Evolutionary conservation across 2,797 vertebrate species (phyloP).

Genomic region (Typhlichthys eigenmanni): DNA sequence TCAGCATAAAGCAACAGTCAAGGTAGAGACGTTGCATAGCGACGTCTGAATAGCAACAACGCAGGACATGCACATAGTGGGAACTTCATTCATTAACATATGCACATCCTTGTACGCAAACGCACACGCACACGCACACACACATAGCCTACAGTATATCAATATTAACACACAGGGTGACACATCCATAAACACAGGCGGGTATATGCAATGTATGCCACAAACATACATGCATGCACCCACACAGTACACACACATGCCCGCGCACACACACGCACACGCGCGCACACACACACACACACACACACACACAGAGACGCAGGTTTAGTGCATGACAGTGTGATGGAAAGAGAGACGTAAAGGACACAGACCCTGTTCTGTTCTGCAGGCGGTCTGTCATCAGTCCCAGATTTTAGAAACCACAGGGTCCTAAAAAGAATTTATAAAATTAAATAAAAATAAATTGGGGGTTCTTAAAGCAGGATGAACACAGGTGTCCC

Average conservation of each 20-base stretch:
- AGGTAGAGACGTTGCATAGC: background rate
- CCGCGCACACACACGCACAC: too few species aligned
- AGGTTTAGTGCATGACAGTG: conserved; percentile 83
- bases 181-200: background rate
- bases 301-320: conserved; percentile 37
- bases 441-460: conserved; percentile 59
- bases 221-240: conserved; percentile 31
- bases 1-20: too few species aligned
- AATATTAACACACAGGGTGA: conserved; percentile 4
- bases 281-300: conserved; percentile 19
- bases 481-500: conserved; percentile 51
- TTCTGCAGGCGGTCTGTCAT: conserved; percentile 78
- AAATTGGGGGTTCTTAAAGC: conserved; percentile 71
- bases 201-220: conserved; percentile 10
- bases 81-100: background rate
- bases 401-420: conserved; percentile 88
- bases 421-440: conserved; percentile 84
- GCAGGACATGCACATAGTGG: conserved; percentile 33
- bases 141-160: conserved; percentile 1
- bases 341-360: conserved; percentile 75
- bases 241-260: conserved; percentile 31
- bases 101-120: background rate
- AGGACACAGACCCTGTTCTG: conserved; percentile 81
- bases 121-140: background rate
- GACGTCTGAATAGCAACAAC: background rate